These are phyloP conservation scores for Fratercula arctica DNA, from an alignment of 2,797 vertebrate species.

Conservation along the genomic window DNA sequence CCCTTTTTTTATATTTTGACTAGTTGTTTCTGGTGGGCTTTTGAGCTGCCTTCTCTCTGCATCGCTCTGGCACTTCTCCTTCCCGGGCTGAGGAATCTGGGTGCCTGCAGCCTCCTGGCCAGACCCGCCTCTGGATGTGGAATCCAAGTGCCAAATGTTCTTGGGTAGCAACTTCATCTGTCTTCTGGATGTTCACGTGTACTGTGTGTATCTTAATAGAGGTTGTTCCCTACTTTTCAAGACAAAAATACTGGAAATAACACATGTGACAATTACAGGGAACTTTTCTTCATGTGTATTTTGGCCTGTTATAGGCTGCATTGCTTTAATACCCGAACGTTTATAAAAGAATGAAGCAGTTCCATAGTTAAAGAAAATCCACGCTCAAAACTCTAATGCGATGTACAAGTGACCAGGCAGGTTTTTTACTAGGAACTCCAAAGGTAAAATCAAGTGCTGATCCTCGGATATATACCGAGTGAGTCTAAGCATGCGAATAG, in stretches of 20 bases:
- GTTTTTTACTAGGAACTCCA: background rate
- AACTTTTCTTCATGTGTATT: background rate
- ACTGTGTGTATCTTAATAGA: background rate
- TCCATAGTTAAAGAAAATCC: background rate
- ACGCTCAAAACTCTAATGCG: background rate
- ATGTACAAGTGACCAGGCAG: background rate
- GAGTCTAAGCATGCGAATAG: accelerated
- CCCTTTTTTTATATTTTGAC: background rate
- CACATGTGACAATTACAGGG: background rate
- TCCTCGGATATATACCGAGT: background rate
- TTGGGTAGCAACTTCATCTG: background rate
- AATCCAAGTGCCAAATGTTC: background rate
- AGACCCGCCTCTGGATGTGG: background rate
- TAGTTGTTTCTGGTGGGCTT: background rate
- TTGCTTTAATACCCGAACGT: background rate
- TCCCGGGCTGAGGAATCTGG: background rate
- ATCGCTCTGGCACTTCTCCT: accelerated
- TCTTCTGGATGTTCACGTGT: background rate
- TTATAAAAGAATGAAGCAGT: background rate
- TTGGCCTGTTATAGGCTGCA: background rate
- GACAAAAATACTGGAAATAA: background rate
- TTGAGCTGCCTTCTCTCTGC: background rate
- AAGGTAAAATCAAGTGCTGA: background rate
- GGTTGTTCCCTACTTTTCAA: background rate
- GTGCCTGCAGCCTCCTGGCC: background rate